These are phyloP conservation scores for Betta splendens DNA, from an alignment of 2,797 vertebrate species.

Conservation along the genomic window DNA sequence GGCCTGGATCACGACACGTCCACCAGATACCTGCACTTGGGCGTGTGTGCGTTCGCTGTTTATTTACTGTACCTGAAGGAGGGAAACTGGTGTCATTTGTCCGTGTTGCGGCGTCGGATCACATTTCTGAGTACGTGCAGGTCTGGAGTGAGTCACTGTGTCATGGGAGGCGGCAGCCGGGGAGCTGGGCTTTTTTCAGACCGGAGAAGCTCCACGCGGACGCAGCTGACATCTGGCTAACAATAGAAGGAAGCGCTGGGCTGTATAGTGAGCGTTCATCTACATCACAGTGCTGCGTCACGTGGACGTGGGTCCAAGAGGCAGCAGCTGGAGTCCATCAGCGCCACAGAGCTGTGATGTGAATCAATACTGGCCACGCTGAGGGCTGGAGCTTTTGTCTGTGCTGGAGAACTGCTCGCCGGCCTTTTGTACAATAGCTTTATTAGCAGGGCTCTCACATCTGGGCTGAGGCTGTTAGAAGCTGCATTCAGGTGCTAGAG, in stretches of 20 bases:
- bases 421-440: too few relatives aligned
- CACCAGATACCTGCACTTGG: too few relatives aligned
- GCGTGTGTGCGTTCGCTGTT: too few relatives aligned
- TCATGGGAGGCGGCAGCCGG: conserved; percentile 42
- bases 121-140: conserved; percentile 15
- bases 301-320: conserved; percentile 32
- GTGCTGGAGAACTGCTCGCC: too few relatives aligned
- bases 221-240: conserved; percentile 38
- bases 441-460: too few relatives aligned
- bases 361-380: background rate
- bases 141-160: conserved; percentile 42
- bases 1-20: too few relatives aligned
- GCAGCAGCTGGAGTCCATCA: background rate
- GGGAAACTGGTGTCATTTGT: background rate
- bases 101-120: conserved; percentile 2
- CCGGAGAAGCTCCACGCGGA: conserved; percentile 18
- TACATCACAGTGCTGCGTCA: too few relatives aligned
- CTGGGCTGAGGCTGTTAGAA: too few relatives aligned
- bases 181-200: conserved; percentile 9
- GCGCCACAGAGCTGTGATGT: background rate
- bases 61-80: too few relatives aligned
- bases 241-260: conserved; percentile 33
- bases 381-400: background rate
- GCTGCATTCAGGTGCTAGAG: background rate
- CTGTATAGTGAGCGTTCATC: too few relatives aligned